These are phyloP conservation scores for Pteria penguin DNA, from an alignment of 2,888 invertebrate species.

Conservation along the genomic window DNA sequence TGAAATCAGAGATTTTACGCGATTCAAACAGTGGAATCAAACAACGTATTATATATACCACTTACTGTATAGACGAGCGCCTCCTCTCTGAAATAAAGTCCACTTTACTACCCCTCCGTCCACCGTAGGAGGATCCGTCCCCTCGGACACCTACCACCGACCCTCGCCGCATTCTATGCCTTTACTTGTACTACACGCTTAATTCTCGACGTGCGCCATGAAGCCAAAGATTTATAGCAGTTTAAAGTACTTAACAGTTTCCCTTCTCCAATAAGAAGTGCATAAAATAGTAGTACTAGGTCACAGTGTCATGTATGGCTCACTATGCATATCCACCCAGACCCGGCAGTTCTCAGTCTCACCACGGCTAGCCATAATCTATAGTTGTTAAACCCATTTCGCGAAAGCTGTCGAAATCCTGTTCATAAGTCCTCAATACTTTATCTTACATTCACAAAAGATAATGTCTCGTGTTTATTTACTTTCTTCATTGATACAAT, in stretches of 20 bases:
- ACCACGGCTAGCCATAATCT: not conserved
- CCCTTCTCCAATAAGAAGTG: not conserved
- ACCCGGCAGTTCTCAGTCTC: not conserved
- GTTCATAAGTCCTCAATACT: not conserved
- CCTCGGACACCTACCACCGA: constrained; percentile 7
- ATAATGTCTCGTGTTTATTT: not conserved
- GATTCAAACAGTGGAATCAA: too few species aligned
- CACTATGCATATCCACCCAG: not conserved
- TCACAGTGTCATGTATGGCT: not conserved
- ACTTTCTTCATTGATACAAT: not conserved
- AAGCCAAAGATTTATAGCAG: not conserved
- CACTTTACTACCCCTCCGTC: constrained; percentile 20
- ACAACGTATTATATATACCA: too few species aligned
- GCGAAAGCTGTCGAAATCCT: not conserved
- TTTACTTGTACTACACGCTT: too few species aligned
- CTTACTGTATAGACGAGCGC: constrained; percentile 9
- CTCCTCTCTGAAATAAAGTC: constrained; percentile 5
- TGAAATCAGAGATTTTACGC: too few species aligned
- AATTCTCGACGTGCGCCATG: too few species aligned
- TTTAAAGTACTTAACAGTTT: not conserved
- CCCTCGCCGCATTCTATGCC: constrained; percentile 31
- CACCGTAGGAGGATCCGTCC: constrained; percentile 13
- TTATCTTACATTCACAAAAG: not conserved
- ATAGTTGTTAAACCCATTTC: not conserved
- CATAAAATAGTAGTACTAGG: not conserved